A percentile compares a stretch with the other conserved stretches of the same genome.
Conservation (phyloP, 2,797 vertebrate species). For the Lagodon rhomboides region DNA sequence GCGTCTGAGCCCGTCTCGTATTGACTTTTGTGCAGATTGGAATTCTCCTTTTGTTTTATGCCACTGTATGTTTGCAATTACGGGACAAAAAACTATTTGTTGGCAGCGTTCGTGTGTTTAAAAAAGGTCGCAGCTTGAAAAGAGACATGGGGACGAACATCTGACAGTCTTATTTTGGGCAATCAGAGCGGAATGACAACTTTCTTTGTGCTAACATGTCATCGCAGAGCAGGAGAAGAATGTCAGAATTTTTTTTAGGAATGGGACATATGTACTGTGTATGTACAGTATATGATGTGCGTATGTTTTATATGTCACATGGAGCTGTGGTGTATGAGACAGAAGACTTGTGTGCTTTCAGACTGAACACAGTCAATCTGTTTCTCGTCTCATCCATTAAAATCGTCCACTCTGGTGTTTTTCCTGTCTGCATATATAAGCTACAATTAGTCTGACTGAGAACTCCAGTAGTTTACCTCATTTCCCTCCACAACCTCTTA, state of each 20-base stretch:
- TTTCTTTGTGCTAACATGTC: slow-evolving; percentile 65
- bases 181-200: slow-evolving; percentile 48
- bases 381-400: neutral
- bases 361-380: neutral
- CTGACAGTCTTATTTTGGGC: slow-evolving; percentile 25
- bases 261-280: too few relatives aligned
- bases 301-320: too few relatives aligned
- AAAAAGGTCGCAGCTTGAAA: slow-evolving; percentile 40
- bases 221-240: slow-evolving; percentile 37
- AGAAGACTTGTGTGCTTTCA: slow-evolving; percentile 2
- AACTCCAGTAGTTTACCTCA: too few relatives aligned
- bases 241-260: neutral
- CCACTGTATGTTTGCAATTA: slow-evolving; percentile 48
- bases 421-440: neutral
- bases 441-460: neutral
- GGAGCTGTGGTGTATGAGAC: too few relatives aligned
- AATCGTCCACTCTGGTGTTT: neutral
- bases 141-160: slow-evolving; percentile 34
- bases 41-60: slow-evolving; percentile 51
- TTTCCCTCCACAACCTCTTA: too few relatives aligned
- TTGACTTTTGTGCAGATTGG: slow-evolving; percentile 43
- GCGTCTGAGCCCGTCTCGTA: slow-evolving; percentile 7
- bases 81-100: slow-evolving; percentile 53
- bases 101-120: slow-evolving; percentile 25
- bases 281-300: too few relatives aligned